A percentile compares a stretch with the other conserved stretches of the same genome.
phyloP scores from a whole-genome alignment of 2,113 vertebrate genomes.

The Egretta garzetta region DNA sequence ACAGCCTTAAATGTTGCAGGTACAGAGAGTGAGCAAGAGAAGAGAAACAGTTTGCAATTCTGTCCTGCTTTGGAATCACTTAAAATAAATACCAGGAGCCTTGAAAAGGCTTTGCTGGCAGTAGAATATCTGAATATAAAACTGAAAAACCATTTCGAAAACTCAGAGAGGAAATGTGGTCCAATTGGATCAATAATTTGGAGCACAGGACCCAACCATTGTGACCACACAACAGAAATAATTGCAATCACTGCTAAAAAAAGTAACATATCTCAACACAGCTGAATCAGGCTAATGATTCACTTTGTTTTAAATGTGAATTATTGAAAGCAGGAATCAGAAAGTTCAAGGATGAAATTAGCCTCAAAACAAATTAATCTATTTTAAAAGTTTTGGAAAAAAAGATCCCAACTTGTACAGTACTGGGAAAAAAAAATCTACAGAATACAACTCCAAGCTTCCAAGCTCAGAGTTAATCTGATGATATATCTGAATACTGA shows the following conservation, averaged over 20 bases:
- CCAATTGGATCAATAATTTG: constrained; percentile 66
- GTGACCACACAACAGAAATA: constrained; percentile 64
- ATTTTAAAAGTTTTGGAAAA: constrained; percentile 40
- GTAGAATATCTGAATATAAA: constrained; percentile 4
- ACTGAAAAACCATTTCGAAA: constrained; percentile 42
- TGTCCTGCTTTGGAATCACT: not conserved
- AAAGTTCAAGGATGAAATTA: constrained; percentile 55
- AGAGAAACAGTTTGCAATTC: not conserved
- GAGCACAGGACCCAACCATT: constrained; percentile 34
- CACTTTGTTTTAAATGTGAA: constrained; percentile 49
- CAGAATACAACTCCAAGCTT: constrained; percentile 2
- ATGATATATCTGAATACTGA: constrained; percentile 56
- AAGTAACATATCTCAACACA: constrained; percentile 46
- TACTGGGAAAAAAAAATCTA: not conserved
- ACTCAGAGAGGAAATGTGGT: constrained; percentile 32
- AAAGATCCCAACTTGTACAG: not conserved
- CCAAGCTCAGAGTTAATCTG: constrained; percentile 38
- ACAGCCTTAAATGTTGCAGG: not conserved
- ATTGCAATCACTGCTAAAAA: constrained; percentile 58
- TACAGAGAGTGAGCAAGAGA: not conserved
- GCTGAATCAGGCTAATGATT: constrained; percentile 58
- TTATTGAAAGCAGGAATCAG: constrained; percentile 55
- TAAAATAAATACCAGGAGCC: constrained; percentile 34
- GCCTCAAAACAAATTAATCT: constrained; percentile 51
- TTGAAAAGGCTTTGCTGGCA: constrained; percentile 41